Evolutionary conservation across 2,113 vertebrate genomes (phyloP), one percentile per base, ranked within the genome.

Genomic region (Ginglymostoma cirratum): DNA sequence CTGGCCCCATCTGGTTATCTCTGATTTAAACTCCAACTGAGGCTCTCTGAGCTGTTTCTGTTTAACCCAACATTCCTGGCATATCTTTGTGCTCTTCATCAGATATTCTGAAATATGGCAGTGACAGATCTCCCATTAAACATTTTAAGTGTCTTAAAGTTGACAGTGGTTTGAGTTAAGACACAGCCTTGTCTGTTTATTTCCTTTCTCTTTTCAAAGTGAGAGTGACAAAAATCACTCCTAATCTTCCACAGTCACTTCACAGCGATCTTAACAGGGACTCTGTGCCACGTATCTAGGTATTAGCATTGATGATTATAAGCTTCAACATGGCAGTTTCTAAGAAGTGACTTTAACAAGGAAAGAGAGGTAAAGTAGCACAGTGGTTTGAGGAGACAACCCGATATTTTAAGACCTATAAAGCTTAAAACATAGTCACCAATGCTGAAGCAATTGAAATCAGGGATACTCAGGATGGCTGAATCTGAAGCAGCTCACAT

Each of bases 1-100:
- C 30, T 96, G 83, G 96, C 96, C 96, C 67, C 96, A 96, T 97
- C 96, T 97, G 96, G 96, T 97, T 97, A 97, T 97, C 96, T 0
- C 95, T 96, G 94, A 65, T 7, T 70, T 72, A 48, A 52, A 48
- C 94, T 95, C 67, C 69, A 70, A 14, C 67, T 69, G 65, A 70
- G 96, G 92, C 86, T 95, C 96, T 97, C 97, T 97, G 96, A 97
- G 96, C 97, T 0, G 0, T 96, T 96, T 95, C 67, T 65, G 30
- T 66, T 96, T 72, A 96, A 67, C 42, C 85, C 27, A 42, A 61
- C 97, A 97, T 97, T 97, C 96, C 94, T 97, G 95, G 96, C 96
- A 97, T 97, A 96, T 96, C 96, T 97, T 96, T 96, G 96, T 95
- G 85, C 72, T 95, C 1, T 52, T 95, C 94, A 95, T 45, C 94